A percentile compares a stretch with the other conserved stretches of the same genome.
These are phyloP conservation scores for Lamellibrachia satsuma DNA, from an alignment of 2,888 invertebrate species.

Conservation along the genomic window DNA sequence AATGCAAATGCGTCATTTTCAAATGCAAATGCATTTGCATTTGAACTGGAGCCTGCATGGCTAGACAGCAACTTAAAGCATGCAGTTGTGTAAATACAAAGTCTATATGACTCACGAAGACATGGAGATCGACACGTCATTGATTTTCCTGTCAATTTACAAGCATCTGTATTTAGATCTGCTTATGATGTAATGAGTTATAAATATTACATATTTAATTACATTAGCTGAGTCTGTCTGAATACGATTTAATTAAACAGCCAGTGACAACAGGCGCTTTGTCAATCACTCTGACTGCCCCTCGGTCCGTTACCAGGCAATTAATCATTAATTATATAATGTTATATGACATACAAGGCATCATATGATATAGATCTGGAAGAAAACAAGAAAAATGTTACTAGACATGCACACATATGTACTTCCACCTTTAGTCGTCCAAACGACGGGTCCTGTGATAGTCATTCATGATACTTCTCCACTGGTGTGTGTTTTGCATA, in stretches of 20 bases:
- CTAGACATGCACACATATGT: neutral
- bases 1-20: too few relatives aligned
- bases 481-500: too few relatives aligned
- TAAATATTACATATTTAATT: slow-evolving; percentile 8
- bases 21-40: too few relatives aligned
- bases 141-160: neutral
- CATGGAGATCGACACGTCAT: neutral
- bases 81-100: neutral
- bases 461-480: too few relatives aligned
- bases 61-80: neutral
- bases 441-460: neutral
- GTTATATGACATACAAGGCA: neutral
- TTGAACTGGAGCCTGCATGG: neutral
- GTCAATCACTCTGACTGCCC: neutral
- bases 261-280: neutral
- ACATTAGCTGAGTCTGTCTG: neutral
- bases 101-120: neutral
- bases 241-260: neutral
- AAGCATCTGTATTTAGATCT: neutral
- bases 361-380: neutral
- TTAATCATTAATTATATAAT: neutral
- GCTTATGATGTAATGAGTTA: neutral
- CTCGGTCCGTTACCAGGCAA: neutral
- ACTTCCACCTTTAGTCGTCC: neutral
- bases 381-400: neutral